Conservation (phyloP, 2,113 vertebrate species). For the Bolborhynchus lineola region DNA sequence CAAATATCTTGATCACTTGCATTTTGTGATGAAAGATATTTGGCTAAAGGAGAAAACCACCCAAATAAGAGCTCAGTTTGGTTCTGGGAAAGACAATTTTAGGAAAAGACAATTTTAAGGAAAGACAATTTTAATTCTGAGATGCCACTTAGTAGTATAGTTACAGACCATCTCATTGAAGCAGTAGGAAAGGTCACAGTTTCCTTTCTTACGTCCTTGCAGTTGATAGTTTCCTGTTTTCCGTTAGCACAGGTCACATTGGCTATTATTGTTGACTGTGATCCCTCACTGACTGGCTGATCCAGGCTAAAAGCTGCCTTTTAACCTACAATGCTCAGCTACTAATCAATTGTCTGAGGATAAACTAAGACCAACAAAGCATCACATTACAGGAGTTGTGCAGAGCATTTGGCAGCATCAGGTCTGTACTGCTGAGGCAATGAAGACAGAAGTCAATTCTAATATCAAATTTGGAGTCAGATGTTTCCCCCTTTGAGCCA, state of each 20-base stretch:
- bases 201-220: background rate
- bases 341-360: conserved; percentile 1
- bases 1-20: background rate
- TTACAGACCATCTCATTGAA: background rate
- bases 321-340: background rate
- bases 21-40: background rate
- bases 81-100: background rate
- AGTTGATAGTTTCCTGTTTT: conserved; percentile 18
- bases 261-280: background rate
- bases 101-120: background rate
- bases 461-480: background rate
- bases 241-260: background rate
- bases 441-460: conserved; percentile 11
- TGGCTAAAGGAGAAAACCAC: background rate
- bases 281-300: background rate
- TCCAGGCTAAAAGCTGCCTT: background rate
- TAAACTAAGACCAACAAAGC: background rate
- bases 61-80: background rate
- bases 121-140: background rate
- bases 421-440: background rate
- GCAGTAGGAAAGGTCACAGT: background rate
- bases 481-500: background rate
- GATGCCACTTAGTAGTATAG: background rate
- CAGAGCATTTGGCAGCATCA: background rate
- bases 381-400: background rate